Evolutionary conservation across 2,113 vertebrate genomes (phyloP), one percentile per base, ranked within the genome.

Genomic region (Sula dactylatra): DNA sequence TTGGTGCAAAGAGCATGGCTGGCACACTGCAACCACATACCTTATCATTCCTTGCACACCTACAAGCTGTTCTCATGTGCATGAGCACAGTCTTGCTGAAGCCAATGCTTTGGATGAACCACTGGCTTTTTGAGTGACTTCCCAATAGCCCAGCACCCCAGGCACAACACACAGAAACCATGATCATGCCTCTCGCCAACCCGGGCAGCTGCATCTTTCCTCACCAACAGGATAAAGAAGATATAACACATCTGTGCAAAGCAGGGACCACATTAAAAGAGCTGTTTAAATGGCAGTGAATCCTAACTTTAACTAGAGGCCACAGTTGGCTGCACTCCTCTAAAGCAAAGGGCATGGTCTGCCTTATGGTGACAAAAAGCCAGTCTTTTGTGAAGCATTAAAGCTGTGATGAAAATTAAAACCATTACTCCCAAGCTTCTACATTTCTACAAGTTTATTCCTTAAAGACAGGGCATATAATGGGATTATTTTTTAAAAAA

Each of bases 391-490:
- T 50, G 42, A 55, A 65, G 76, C 20, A 31, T 78, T 83, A 85
- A 81, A 47, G 81, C 54, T 6, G 5, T 21, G 32, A 59, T 44
- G 70, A 87, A 95, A 92, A 95, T 77, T 69, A 91, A 83, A 92
- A 59, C 7, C 36, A 80, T 44, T 83, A 44, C 54, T 95, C 61
- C 61, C 52, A 85, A 73, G 29, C 20, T 55, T 85, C 59, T 72
- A 22, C 58, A 50, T 45, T 72, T 66, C 85, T 38, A 76, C 32
- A 71, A 40, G 38, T 56, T 32, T 24, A 27, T 45, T 72, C 55
- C 80, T 82, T 74, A 71, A 79, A 65, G 59, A 15, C n/a, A 70
- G 45, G 31, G n/a, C n/a, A 32, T 31, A 26, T 13, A 86, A 85
- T 45, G 20, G 45, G 89, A 38, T 59, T 50, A 3, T 58, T 32